phyloP scores from a whole-genome alignment of 2,888 invertebrate genomes.

The Drosophila mulleri region DNA sequence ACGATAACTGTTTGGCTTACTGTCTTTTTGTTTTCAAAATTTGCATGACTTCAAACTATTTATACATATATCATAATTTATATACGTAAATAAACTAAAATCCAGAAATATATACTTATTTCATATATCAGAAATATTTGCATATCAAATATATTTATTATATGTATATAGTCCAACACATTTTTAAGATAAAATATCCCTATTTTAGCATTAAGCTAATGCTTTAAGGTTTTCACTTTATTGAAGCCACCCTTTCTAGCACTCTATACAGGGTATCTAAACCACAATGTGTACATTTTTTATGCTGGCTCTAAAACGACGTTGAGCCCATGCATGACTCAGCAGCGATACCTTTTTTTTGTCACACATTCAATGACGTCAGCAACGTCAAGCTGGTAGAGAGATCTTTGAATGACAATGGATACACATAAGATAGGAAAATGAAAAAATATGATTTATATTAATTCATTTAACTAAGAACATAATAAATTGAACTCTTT shows the following conservation, averaged over 20 bases:
- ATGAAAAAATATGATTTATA: slow-evolving; percentile 14
- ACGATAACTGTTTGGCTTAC: too few relatives aligned
- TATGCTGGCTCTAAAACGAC: neutral
- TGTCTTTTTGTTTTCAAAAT: neutral
- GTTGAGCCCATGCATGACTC: slow-evolving; percentile 32
- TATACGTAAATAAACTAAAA: neutral
- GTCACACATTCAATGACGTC: slow-evolving; percentile 45
- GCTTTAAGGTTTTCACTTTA: neutral
- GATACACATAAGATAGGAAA: neutral
- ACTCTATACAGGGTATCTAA: neutral
- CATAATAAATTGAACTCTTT: too few relatives aligned
- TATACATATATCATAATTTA: neutral
- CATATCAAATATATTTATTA: too few relatives aligned
- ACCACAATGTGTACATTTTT: neutral
- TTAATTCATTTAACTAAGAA: neutral
- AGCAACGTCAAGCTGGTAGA: slow-evolving; percentile 28
- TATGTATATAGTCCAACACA: too few relatives aligned
- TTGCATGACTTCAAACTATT: neutral
- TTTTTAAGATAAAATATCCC: neutral
- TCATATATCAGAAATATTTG: too few relatives aligned
- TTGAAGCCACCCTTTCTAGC: neutral
- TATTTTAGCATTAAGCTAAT: neutral
- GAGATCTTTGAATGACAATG: slow-evolving; percentile 37
- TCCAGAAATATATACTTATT: too few relatives aligned
- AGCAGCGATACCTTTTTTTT: slow-evolving; percentile 38